phyloP scores from a whole-genome alignment of 2,797 vertebrate genomes.

The Macropodus opercularis region DNA sequence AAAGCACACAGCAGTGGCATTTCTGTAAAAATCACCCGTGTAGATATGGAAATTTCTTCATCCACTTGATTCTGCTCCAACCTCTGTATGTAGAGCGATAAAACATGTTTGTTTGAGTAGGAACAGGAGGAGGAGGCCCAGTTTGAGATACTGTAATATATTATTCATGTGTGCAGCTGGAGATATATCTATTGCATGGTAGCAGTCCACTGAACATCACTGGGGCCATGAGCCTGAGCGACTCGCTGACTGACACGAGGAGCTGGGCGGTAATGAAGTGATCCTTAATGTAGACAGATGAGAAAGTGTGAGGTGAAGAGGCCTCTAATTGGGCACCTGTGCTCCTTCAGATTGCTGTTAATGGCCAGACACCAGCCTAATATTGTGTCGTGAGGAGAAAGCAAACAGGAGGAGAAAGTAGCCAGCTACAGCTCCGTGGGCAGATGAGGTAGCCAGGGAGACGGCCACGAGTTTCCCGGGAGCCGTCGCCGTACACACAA shows the following conservation, averaged over 20 bases:
- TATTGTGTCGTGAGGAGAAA: slow-evolving; percentile 34
- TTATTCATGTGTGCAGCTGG: slow-evolving; percentile 29
- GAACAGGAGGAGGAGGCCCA: not conserved
- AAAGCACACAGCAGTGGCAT: slow-evolving; percentile 40
- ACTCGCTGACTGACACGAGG: slow-evolving; percentile 34
- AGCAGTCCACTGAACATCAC: slow-evolving; percentile 4
- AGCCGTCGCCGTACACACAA: no score
- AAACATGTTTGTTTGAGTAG: slow-evolving; percentile 1
- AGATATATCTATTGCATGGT: slow-evolving; percentile 16
- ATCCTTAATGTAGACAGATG: slow-evolving; percentile 43
- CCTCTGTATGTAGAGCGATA: not conserved
- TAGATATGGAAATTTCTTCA: slow-evolving; percentile 8
- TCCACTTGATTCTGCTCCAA: slow-evolving; percentile 9
- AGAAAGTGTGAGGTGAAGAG: slow-evolving; percentile 33
- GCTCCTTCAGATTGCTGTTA: slow-evolving; percentile 45
- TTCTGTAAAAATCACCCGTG: slow-evolving; percentile 24
- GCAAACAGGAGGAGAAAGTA: slow-evolving; percentile 15
- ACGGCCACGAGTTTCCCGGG: not conserved
- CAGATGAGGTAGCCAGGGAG: not conserved
- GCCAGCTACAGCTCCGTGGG: slow-evolving; percentile 16
- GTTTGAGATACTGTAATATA: slow-evolving; percentile 1
- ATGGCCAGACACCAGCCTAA: slow-evolving; percentile 41
- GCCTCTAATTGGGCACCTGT: slow-evolving; percentile 55
- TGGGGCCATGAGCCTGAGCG: slow-evolving; percentile 7
- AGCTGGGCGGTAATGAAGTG: slow-evolving; percentile 64